phyloP scores from a whole-genome alignment of 2,113 vertebrate species.

The Sylvilagus bachmani region DNA sequence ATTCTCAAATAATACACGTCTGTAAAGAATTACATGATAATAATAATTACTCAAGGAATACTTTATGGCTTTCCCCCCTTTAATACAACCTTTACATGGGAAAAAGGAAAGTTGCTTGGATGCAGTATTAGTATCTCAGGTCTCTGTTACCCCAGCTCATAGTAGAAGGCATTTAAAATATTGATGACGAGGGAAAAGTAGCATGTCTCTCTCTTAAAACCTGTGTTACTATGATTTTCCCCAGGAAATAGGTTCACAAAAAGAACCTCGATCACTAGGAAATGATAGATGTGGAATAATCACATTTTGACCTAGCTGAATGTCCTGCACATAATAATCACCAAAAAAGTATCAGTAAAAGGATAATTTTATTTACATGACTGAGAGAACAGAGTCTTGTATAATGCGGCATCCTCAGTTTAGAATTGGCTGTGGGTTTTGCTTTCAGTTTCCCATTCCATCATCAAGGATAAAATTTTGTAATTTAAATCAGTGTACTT shows the following conservation, averaged over 20 bases:
- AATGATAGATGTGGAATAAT: neutral
- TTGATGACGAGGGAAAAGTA: neutral
- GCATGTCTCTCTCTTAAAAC: neutral
- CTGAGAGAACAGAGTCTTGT: neutral
- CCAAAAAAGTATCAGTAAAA: neutral
- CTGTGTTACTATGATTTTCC: neutral
- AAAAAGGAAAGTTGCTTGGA: constrained; percentile 7
- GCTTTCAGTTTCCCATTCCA: constrained; percentile 37
- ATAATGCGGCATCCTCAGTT: constrained; percentile 13
- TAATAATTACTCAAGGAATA: neutral
- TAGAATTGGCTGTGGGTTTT: constrained; percentile 49
- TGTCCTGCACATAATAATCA: neutral
- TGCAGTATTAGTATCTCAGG: neutral
- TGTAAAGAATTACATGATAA: constrained; percentile 34
- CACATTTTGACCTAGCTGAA: constrained; percentile 9
- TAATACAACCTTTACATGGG: neutral
- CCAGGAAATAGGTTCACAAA: neutral
- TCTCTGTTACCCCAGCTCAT: neutral
- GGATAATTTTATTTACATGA: constrained; percentile 18
- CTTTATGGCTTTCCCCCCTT: neutral
- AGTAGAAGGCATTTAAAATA: constrained; percentile 29
- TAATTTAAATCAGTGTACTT: constrained; percentile 59
- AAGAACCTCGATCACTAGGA: neutral
- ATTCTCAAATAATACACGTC: neutral
- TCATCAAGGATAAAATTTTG: constrained; percentile 8